Evolutionary conservation across 2,797 vertebrate species (phyloP), one percentile per base, ranked within the genome.

Genomic region (Micropoecilia bifurca): DNA sequence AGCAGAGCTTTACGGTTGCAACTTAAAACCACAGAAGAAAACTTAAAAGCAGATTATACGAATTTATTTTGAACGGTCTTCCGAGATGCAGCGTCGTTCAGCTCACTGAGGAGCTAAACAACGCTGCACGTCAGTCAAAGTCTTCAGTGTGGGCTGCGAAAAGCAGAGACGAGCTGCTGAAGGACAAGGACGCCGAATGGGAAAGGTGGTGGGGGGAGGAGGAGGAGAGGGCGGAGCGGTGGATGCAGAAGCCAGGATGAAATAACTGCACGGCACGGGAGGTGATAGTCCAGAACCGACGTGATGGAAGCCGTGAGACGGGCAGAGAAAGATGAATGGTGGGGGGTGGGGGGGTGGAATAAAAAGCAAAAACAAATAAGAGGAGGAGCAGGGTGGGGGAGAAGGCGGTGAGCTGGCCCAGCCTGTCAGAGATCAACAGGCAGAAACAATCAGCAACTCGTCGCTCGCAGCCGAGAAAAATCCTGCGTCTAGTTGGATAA

Each of bases 211-310:
- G 47, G 77, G 77, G 14, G 1, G 59, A 45, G 81, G 47, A 43
- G 77, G 77, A 14, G 1, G 59, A 45, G 14, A 61, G 10, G 2
- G 48, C 5, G 41, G 13, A n/a, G 41, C 20, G 66, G 50, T 47
- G 66, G 81, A 74, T 76, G 61, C 33, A 75, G 71, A 61, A 75
- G 59, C 0, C 20, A 75, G 73, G 85, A 88, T 76, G 83, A 84
- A 87, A 85, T 83, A 87, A 88, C 77, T 82, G 83, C 55, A 80
- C 20, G 0, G 79, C 39, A 61, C 47, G 43, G 69, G 75, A 78
- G 71, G 87, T 80, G 88, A 85, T 77, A 83, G 82, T 85, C 79
- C 57, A 84, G 74, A 81, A 75, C 82, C 55, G 82, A 83, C 50
- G 71, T 74, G 81, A 85, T 18, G 25, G 79, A 85, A 82, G 79